Conservation (phyloP, 1,140 invertebrate species). For the Cydia pomonella region DNA sequence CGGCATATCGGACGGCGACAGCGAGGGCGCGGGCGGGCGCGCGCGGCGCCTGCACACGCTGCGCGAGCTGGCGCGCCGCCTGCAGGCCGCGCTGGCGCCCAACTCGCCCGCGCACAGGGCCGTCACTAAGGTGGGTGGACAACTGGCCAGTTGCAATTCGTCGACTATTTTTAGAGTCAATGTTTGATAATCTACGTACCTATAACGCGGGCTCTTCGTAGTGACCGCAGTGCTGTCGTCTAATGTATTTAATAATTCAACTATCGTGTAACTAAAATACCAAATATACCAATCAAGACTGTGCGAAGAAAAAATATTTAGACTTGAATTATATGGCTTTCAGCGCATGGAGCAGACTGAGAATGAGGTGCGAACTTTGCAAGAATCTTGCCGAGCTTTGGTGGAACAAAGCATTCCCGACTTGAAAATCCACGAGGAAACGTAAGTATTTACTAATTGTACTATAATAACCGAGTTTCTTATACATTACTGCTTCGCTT, state of each 20-base stretch:
- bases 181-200: no score
- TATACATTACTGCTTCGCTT: no score
- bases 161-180: no score
- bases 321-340: slow-evolving; percentile 36
- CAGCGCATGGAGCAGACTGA: slow-evolving; percentile 89
- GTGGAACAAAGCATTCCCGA: slow-evolving; percentile 71
- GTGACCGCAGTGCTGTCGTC: no score
- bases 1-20: slow-evolving; percentile 74
- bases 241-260: no score
- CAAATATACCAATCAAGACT: no score
- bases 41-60: slow-evolving; percentile 60
- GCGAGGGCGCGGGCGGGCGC: slow-evolving; percentile 65
- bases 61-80: slow-evolving; percentile 61
- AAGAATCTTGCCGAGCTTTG: slow-evolving; percentile 87
- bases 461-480: neutral
- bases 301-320: neutral
- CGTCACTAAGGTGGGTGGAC: slow-evolving; percentile 63
- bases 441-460: slow-evolving; percentile 52
- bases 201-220: no score
- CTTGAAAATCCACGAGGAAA: slow-evolving; percentile 66
- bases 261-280: no score
- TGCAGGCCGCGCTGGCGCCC: slow-evolving; percentile 66
- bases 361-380: slow-evolving; percentile 87
- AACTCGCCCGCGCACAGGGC: slow-evolving; percentile 66
- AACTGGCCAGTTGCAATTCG: no score